phyloP scores from a whole-genome alignment of 64 coral and sea anemone genomes.

The Montipora sp. region DNA sequence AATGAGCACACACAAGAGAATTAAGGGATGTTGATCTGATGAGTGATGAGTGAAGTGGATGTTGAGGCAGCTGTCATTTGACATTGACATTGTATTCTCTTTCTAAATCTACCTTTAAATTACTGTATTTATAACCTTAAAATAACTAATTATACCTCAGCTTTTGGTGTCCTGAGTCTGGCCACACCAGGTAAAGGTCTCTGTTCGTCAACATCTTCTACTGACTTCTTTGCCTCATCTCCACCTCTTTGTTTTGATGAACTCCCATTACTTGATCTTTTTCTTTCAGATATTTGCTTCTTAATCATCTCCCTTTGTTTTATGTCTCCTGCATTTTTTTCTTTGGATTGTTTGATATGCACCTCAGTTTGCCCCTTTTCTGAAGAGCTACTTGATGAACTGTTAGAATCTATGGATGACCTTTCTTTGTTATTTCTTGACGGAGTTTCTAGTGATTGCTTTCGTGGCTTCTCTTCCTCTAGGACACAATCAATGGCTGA shows the following conservation, averaged over 20 bases:
- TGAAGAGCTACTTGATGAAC: slow-evolving; percentile 70
- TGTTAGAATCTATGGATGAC: slow-evolving; percentile 65
- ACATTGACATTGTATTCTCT: too few relatives aligned
- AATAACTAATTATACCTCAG: background rate
- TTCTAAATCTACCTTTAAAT: too few relatives aligned
- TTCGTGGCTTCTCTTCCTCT: slow-evolving; percentile 28
- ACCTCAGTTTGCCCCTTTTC: slow-evolving; percentile 77
- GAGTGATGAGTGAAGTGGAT: too few relatives aligned
- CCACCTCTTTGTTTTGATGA: slow-evolving; percentile 6
- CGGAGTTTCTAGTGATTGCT: slow-evolving; percentile 25
- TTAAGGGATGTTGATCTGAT: too few relatives aligned
- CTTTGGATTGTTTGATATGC: slow-evolving; percentile 17
- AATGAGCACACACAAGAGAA: too few relatives aligned
- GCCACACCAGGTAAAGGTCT: background rate
- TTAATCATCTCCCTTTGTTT: slow-evolving; percentile 61
- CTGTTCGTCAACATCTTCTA: slow-evolving; percentile 32
- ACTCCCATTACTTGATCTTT: slow-evolving; percentile 40
- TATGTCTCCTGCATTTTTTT: slow-evolving; percentile 19
- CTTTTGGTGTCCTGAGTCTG: slow-evolving; percentile 5
- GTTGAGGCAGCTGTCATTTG: too few relatives aligned
- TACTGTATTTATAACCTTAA: too few relatives aligned
- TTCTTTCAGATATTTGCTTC: slow-evolving; percentile 76
- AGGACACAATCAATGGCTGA: slow-evolving; percentile 88
- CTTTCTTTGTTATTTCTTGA: slow-evolving; percentile 61
- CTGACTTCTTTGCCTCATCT: background rate